phyloP scores from a whole-genome alignment of 2,113 vertebrate species.

The Mugil cephalus region DNA sequence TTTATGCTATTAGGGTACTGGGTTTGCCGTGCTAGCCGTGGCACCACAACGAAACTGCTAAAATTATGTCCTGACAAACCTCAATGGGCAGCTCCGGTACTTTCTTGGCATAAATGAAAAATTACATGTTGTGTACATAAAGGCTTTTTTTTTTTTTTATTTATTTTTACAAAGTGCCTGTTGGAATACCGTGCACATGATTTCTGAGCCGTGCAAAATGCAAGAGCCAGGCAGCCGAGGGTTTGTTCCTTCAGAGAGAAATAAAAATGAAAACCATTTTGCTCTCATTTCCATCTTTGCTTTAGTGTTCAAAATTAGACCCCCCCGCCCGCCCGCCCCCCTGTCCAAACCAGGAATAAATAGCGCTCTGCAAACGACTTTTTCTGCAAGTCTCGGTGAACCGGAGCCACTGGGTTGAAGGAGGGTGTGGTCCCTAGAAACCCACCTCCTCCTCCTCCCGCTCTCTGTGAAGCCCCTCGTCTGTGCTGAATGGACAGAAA shows the following conservation, averaged over 20 bases:
- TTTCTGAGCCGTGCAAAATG: slow-evolving; percentile 41
- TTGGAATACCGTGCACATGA: slow-evolving; percentile 40
- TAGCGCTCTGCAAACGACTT: slow-evolving; percentile 42
- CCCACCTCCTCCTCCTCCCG: slow-evolving; percentile 24
- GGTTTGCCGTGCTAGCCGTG: slow-evolving; percentile 46
- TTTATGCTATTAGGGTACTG: slow-evolving; percentile 70
- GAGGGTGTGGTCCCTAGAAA: slow-evolving; percentile 55
- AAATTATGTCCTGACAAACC: slow-evolving; percentile 71
- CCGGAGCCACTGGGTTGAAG: slow-evolving; percentile 49
- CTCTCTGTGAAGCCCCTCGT: slow-evolving; percentile 75
- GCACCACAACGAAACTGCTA: slow-evolving; percentile 63
- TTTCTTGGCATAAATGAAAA: slow-evolving; percentile 72
- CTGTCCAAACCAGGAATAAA: slow-evolving; percentile 54
- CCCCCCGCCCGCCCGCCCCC: not conserved
- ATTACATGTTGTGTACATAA: slow-evolving; percentile 65
- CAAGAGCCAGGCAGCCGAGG: slow-evolving; percentile 28
- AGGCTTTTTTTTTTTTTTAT: slow-evolving; percentile 41
- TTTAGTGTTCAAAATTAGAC: slow-evolving; percentile 65
- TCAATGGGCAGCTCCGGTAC: slow-evolving; percentile 62
- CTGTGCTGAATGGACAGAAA: slow-evolving; percentile 88
- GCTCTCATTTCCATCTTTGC: slow-evolving; percentile 34
- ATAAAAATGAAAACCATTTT: slow-evolving; percentile 23
- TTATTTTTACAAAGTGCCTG: slow-evolving; percentile 33
- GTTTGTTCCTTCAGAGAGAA: slow-evolving; percentile 36
- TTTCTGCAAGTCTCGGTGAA: slow-evolving; percentile 36